Evolutionary conservation across 2,888 invertebrate genomes (phyloP).

Genomic region (Habrosyne pyritoides): DNA sequence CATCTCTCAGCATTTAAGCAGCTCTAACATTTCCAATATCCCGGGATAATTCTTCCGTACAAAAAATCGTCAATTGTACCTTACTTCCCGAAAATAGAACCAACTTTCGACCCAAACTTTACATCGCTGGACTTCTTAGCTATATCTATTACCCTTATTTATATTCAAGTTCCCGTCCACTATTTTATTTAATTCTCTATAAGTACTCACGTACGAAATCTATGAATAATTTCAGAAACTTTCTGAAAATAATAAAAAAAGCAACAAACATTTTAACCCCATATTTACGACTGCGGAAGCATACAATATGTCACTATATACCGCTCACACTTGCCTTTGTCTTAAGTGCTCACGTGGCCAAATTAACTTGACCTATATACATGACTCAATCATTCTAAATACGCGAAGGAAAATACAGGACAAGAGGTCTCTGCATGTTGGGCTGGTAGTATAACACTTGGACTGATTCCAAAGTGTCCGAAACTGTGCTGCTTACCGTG

Average conservation of each 20-base stretch:
- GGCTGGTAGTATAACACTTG: constrained; percentile 52
- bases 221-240: not conserved
- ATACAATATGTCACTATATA: constrained; percentile 53
- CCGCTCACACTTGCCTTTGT: constrained; percentile 43
- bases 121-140: too few species aligned
- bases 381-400: constrained; percentile 17
- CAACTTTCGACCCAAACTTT: too few species aligned
- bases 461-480: constrained; percentile 69
- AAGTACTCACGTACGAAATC: not conserved
- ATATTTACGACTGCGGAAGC: constrained; percentile 57
- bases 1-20: too few species aligned
- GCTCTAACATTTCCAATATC: too few species aligned
- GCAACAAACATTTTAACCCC: constrained; percentile 41
- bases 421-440: constrained; percentile 38
- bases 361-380: constrained; percentile 31
- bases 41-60: too few species aligned
- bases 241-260: constrained; percentile 23
- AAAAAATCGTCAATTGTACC: too few species aligned
- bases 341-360: constrained; percentile 37
- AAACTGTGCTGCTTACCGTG: constrained; percentile 58
- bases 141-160: too few species aligned
- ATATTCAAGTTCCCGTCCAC: too few species aligned
- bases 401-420: constrained; percentile 34
- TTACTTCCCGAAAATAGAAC: too few species aligned
- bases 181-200: too few species aligned